Conservation (phyloP, 2,797 vertebrate species). For the Molossus alvarezi region DNA sequence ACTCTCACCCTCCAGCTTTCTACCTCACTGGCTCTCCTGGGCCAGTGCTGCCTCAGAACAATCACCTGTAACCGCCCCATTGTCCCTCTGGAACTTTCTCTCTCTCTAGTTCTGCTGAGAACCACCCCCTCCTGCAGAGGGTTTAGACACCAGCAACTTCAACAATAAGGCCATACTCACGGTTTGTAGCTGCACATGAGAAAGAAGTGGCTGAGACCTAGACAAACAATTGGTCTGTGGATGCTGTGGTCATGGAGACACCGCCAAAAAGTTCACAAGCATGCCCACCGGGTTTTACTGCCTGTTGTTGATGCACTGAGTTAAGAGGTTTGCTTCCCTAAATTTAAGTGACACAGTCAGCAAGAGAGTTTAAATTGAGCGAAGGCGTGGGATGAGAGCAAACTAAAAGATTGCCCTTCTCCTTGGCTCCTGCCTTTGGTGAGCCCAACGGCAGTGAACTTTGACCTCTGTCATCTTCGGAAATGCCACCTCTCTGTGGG, state of each 20-base stretch:
- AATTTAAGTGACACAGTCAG: not conserved
- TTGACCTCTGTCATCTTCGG: constrained; percentile 51
- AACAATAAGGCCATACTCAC: not conserved
- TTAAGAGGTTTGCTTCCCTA: not conserved
- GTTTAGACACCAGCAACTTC: not conserved
- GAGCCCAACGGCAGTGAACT: not conserved
- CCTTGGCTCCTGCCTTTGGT: constrained; percentile 39
- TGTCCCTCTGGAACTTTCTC: not conserved
- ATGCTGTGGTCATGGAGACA: accelerated
- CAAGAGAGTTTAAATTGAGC: constrained; percentile 34
- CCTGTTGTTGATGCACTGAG: not conserved
- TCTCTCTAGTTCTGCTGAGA: not conserved
- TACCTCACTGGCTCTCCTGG: not conserved
- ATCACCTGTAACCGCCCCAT: not conserved
- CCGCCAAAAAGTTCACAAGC: not conserved
- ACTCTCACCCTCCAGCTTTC: accelerated
- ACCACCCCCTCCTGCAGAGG: not conserved
- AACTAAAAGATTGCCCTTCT: not conserved
- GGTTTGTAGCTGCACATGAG: not conserved
- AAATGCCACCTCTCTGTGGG: not conserved
- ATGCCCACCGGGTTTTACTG: too few species aligned
- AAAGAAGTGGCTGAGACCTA: not conserved
- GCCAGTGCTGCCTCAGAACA: not conserved
- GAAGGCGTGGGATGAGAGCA: not conserved
- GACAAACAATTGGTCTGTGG: not conserved